phyloP scores from a whole-genome alignment of 2,113 vertebrate genomes.

The Brevimyrus niger region DNA sequence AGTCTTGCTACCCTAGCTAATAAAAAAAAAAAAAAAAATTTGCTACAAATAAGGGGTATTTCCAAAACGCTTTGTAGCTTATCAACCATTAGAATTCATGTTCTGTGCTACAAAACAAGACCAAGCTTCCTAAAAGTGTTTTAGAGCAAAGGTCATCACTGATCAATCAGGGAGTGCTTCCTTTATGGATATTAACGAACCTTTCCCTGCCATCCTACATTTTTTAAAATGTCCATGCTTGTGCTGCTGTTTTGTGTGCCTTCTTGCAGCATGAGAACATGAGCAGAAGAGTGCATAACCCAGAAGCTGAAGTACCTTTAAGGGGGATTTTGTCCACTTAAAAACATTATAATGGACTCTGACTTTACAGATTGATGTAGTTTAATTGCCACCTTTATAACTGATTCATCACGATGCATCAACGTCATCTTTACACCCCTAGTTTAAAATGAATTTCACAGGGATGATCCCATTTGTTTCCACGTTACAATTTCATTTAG shows the following conservation, averaged over 20 bases:
- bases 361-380: background rate
- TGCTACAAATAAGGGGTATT: background rate
- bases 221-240: background rate
- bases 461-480: background rate
- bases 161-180: background rate
- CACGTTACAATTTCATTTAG: background rate
- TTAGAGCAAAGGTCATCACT: background rate
- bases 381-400: background rate
- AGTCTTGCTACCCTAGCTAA: background rate
- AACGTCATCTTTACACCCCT: background rate
- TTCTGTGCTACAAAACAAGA: background rate
- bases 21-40: too few relatives aligned
- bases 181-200: background rate
- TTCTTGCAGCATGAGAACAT: background rate
- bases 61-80: background rate
- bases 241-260: background rate
- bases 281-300: background rate
- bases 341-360: background rate
- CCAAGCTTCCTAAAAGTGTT: background rate
- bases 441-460: background rate
- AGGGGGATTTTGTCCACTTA: background rate
- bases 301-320: background rate
- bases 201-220: background rate
- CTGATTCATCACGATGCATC: background rate
- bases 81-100: background rate